These are phyloP conservation scores for Dryoscopus gambensis DNA, from an alignment of 2,113 vertebrate species.

Conservation along the genomic window DNA sequence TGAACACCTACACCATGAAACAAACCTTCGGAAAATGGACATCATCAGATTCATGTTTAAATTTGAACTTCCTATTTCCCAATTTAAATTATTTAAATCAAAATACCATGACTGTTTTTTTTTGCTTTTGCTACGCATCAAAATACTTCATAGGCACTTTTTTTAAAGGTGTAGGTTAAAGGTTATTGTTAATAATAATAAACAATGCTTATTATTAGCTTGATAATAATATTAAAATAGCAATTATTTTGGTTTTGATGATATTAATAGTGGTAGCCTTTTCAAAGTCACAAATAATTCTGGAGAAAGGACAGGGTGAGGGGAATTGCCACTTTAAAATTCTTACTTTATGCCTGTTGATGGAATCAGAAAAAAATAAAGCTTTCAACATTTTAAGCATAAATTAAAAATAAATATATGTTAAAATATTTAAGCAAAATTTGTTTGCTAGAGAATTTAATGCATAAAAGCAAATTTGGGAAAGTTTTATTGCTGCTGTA, in stretches of 20 bases:
- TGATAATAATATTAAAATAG: no score
- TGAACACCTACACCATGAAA: background rate
- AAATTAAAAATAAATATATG: background rate
- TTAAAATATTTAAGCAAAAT: background rate
- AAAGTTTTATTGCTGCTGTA: background rate
- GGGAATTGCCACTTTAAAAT: background rate
- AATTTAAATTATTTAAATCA: background rate
- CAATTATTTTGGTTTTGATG: background rate
- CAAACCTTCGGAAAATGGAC: background rate
- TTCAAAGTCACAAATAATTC: background rate
- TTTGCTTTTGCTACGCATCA: background rate
- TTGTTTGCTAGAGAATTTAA: background rate
- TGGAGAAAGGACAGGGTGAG: rapidly evolving
- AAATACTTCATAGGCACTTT: background rate
- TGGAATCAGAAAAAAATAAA: background rate
- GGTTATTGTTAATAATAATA: background rate
- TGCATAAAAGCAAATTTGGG: background rate
- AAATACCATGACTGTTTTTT: background rate
- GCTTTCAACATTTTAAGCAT: background rate
- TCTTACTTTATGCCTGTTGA: background rate
- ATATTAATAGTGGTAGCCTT: background rate
- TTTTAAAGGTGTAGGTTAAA: background rate
- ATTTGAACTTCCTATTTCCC: background rate
- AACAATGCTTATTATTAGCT: background rate
- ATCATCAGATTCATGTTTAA: background rate